A percentile compares a stretch with the other conserved stretches of the same genome.
phyloP scores from a whole-genome alignment of 2,797 vertebrate species.

The Orestias chungarensis region DNA sequence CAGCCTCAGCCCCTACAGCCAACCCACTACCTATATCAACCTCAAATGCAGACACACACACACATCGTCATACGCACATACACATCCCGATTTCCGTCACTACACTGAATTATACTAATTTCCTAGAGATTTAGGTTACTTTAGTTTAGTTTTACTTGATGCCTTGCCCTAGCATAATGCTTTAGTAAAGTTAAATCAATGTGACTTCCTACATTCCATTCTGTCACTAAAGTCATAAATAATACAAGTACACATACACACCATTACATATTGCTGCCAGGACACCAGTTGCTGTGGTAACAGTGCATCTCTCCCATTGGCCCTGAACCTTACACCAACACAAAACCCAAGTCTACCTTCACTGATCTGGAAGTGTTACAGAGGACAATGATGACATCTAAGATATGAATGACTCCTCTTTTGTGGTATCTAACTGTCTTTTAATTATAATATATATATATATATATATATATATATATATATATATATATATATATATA shows the following conservation, averaged over 20 bases:
- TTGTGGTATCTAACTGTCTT: no score
- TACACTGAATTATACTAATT: neutral
- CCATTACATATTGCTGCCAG: conserved; percentile 17
- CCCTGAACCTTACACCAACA: conserved; percentile 37
- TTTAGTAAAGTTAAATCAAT: conserved; percentile 6
- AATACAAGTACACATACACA: conserved; percentile 13
- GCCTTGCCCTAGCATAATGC: neutral
- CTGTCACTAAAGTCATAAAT: neutral
- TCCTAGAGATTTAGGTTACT: neutral
- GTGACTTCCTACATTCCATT: neutral
- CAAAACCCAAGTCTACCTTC: conserved; percentile 43
- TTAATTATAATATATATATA: no score
- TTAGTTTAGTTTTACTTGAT: no score
- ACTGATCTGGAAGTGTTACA: conserved; percentile 34
- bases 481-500: no score
- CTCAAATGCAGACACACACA: conserved; percentile 6
- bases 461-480: no score
- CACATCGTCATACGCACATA: conserved; percentile 6
- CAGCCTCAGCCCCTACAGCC: conserved; percentile 17
- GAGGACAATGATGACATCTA: conserved; percentile 18
- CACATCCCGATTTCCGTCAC: conserved; percentile 5
- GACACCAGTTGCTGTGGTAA: conserved; percentile 66
- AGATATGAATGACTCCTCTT: conserved; percentile 14
- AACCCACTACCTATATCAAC: conserved; percentile 5
- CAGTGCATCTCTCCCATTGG: conserved; percentile 36